Base-by-base conservation (phyloP, 2,797 vertebrate species). In the Adelosebastes latens region DNA sequence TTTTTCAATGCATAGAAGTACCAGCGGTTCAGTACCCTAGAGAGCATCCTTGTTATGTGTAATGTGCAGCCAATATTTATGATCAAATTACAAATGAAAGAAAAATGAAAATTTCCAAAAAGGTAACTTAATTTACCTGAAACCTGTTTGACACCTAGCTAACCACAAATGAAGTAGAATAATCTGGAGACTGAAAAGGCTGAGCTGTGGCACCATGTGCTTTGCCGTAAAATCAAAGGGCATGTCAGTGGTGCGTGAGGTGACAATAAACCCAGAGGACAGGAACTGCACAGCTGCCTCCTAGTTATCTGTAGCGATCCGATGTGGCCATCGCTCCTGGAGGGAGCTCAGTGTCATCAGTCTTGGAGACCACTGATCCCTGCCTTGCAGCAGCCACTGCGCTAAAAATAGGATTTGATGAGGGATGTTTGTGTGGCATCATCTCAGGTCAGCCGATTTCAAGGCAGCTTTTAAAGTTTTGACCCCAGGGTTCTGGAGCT, bases 351-450 rank as follows among this genome's bases (percentile, higher is more conserved):
- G 36, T 59, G 79, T 66, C 70, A 66, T 79, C 73, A 32, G 18
- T 49, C 79, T 74, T 18, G 22, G 60, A 79, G 61, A 67, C 68
- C 69, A 39, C 75, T 77, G 73, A 80, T 86, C 69, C 70, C 77
- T 46, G 61, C 83, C 81, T 55, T 73, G 53, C 63, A 12, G 68
- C n/a, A 36, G 79, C 59, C 52, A 11, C 27, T 24, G 61, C 66
- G 61, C 78, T 81, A 67, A 69, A 76, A 85, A 79, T 74, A 78
- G 68, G 46, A 74, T 80, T 81, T 79, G 80, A 79, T 85, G 52
- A 67, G 78, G 64, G 63, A 66, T 65, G 58, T 65, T 82, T 66
- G 77, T 27, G 63, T 70, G 66, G 73, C 25, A 77, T 61, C 62
- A 68, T 79, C 58, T 67, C 29, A 72, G 77, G 68, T 73, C 82